Evolutionary conservation across 2,113 vertebrate genomes (phyloP).

Genomic region (Smithornis capensis): DNA sequence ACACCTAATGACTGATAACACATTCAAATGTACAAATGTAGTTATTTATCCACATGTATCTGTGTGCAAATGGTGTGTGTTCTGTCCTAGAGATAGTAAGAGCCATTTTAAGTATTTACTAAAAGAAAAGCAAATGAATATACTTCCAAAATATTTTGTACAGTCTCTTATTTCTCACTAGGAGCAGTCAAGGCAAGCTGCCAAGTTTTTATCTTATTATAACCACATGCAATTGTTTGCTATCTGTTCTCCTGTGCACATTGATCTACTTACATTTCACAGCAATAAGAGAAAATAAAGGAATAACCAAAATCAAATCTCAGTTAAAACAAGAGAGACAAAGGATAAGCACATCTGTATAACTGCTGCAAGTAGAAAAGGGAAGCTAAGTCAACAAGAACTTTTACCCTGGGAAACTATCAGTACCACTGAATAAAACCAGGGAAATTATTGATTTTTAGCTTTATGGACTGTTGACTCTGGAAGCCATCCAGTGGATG

Average conservation of each 20-base stretch:
- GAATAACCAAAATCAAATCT: neutral
- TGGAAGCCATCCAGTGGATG: neutral
- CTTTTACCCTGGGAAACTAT: slow-evolving; percentile 1
- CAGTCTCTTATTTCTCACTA: neutral
- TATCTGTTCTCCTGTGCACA: neutral
- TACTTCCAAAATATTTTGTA: neutral
- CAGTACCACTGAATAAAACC: neutral
- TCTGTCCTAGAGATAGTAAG: neutral
- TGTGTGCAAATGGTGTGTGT: neutral
- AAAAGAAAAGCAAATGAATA: neutral
- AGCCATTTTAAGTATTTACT: neutral
- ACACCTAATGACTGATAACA: neutral
- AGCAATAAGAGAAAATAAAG: neutral
- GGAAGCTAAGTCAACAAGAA: neutral
- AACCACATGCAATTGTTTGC: neutral
- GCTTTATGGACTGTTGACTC: neutral
- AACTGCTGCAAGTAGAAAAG: neutral
- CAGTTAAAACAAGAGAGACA: neutral
- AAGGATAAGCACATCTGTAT: neutral
- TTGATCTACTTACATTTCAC: neutral
- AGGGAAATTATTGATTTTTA: neutral
- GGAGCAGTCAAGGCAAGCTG: neutral
- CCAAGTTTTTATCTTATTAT: neutral
- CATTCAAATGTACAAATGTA: neutral
- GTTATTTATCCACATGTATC: neutral